Percentiles rank a stretch among this genome's conserved stretches.
These are phyloP conservation scores for Rallus limicola DNA, from an alignment of 2,113 vertebrate genomes.

Conservation along the genomic window DNA sequence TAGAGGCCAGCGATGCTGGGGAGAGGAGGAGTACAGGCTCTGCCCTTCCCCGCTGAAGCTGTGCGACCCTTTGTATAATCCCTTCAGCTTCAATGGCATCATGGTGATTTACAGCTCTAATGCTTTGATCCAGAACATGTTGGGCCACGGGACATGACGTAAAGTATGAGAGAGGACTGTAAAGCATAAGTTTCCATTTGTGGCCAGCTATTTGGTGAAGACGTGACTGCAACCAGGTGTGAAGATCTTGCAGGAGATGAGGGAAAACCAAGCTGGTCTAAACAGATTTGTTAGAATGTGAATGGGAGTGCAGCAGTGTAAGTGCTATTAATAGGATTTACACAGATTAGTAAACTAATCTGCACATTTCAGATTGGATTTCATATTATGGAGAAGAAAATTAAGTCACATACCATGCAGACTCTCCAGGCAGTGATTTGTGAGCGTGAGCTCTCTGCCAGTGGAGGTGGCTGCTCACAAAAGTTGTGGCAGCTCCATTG, in stretches of 20 bases:
- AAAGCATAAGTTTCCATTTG: conserved; percentile 8
- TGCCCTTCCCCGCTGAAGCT: neutral
- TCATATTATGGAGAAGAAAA: conserved; percentile 62
- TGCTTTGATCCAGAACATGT: conserved; percentile 4
- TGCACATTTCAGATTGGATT: conserved; percentile 65
- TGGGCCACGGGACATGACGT: neutral
- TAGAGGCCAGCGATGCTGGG: neutral
- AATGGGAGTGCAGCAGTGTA: conserved; percentile 1
- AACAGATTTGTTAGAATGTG: conserved; percentile 28
- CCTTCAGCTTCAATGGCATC: conserved; percentile 21
- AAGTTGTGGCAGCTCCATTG: neutral
- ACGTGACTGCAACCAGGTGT: neutral
- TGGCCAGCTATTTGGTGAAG: neutral
- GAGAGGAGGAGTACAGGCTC: neutral
- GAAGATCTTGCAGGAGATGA: conserved; percentile 7
- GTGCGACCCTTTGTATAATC: neutral
- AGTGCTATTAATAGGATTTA: conserved; percentile 66
- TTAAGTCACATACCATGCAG: conserved; percentile 38
- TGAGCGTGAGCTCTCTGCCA: neutral
- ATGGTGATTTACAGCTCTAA: conserved; percentile 18
- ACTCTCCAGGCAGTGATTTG: conserved; percentile 21
- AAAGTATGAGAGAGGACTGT: neutral
- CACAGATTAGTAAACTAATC: conserved; percentile 65
- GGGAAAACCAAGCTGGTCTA: neutral
- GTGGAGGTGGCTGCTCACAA: neutral